Percentiles rank a stretch among this genome's conserved stretches.
phyloP scores from a whole-genome alignment of 30 jellyfish, hydroid and myxozoan species.

The Cassiopea xamachana region DNA sequence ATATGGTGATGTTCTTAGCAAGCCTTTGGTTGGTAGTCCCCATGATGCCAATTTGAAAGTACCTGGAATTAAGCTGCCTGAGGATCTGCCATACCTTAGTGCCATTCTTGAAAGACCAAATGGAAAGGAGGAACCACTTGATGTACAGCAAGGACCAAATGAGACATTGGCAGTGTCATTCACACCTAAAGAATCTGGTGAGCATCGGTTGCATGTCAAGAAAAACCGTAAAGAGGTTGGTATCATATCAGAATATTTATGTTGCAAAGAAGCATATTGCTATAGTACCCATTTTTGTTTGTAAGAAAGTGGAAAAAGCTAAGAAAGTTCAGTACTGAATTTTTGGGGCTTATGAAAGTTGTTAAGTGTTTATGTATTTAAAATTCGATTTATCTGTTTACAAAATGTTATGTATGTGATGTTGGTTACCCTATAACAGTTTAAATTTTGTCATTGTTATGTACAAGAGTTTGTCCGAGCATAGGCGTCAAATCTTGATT shows the following conservation, averaged over 20 bases:
- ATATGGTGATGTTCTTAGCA: slow-evolving; percentile 20
- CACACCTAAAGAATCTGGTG: slow-evolving; percentile 97
- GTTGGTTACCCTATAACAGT: too few relatives aligned
- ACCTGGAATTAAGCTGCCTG: slow-evolving; percentile 74
- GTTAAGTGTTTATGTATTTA: too few relatives aligned
- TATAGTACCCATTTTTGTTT: too few relatives aligned
- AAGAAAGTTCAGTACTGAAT: too few relatives aligned
- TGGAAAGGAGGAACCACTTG: slow-evolving; percentile 90
- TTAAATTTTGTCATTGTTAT: too few relatives aligned
- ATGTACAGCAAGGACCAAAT: slow-evolving; percentile 80
- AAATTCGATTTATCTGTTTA: too few relatives aligned
- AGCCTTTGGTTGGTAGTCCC: slow-evolving; percentile 88
- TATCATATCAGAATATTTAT: not conserved
- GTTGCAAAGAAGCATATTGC: too few relatives aligned
- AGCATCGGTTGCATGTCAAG: slow-evolving; percentile 87
- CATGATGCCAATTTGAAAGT: slow-evolving; percentile 79
- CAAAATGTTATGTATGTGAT: too few relatives aligned
- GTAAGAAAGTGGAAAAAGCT: too few relatives aligned
- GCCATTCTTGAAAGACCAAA: slow-evolving; percentile 87
- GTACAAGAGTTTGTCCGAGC: too few relatives aligned
- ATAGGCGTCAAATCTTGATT: too few relatives aligned
- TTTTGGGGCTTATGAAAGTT: too few relatives aligned
- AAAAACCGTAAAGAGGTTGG: slow-evolving; percentile 86
- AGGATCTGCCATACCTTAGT: slow-evolving; percentile 78
- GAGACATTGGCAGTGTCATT: slow-evolving; percentile 90